Evolutionary conservation across 2,113 vertebrate species (phyloP), one percentile per base, ranked within the genome.

Genomic region (Phalacrocorax carbo): DNA sequence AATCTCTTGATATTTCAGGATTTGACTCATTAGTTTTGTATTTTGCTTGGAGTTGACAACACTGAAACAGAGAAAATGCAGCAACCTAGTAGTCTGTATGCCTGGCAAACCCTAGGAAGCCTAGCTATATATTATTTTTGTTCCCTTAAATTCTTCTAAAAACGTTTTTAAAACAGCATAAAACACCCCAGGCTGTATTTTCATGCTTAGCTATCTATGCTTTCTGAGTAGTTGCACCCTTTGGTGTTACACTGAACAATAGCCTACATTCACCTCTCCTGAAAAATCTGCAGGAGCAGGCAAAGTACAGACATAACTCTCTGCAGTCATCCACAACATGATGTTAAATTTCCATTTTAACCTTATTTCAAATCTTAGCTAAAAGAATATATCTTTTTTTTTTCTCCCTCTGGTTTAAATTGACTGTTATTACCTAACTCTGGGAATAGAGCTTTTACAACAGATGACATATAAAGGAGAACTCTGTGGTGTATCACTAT

Each of bases 321-420:
- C 80, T 86, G 86, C 66, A 72, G 80, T 71, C 69, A 95, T 60
- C 80, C 91, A 93, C 77, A 94, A 88, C 52, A 78, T 36, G 80
- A 86, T 52, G 42, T 66, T 61, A 86, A 20, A 96, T 93, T 92
- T 93, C 60, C 83, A 91, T 91, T 95, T 94, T 88, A 88, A 86
- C 40, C 12, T 80, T 11, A 90, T 82, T 91, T 88, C 32, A 90
- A 79, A 85, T 51, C 66, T 82, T 64, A 82, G 65, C 61, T 84
- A 78, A 79, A 90, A 88, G 23, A 78, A 36, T 57, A 26, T 26
- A 4, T 71, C 10, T 36, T 16, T 36, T 54, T 42, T 54, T 54
- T 19, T 15, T 1, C 20, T 46, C 29, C 26, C 30, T 71, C 65
- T 86, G 49, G 12, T 92, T 94, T 82, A 94, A 95, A 96, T 48